These are phyloP conservation scores for Cololabis saira DNA, from an alignment of 2,113 vertebrate species.

Conservation along the genomic window DNA sequence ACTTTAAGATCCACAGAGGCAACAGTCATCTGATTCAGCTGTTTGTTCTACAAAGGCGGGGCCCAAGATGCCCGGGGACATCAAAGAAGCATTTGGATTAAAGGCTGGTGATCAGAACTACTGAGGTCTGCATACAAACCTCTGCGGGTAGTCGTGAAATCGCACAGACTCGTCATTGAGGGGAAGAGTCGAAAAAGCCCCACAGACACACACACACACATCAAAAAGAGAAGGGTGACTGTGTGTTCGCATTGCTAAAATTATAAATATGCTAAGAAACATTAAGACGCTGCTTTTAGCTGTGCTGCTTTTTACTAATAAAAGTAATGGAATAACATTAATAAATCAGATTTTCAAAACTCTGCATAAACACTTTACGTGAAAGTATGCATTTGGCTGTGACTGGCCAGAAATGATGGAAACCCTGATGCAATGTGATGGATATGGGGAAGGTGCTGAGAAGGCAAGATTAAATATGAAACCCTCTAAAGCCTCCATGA, in stretches of 20 bases:
- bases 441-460: constrained; percentile 49
- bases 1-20: constrained; percentile 53
- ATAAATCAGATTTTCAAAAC: constrained; percentile 3
- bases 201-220: constrained; percentile 10
- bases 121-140: constrained; percentile 14
- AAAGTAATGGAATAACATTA: neutral
- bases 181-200: constrained; percentile 30
- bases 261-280: neutral
- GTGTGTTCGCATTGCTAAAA: constrained; percentile 6
- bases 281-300: neutral
- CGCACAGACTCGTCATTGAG: constrained; percentile 21
- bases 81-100: constrained; percentile 62
- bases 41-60: constrained; percentile 52
- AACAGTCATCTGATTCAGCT: constrained; percentile 47
- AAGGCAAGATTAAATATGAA: constrained; percentile 53
- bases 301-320: neutral
- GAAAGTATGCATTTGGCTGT: neutral
- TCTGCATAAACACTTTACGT: neutral
- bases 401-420: neutral
- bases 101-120: constrained; percentile 53
- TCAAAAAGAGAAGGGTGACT: neutral
- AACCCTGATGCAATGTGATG: constrained; percentile 11
- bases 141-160: constrained; percentile 18
- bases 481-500: constrained; percentile 37
- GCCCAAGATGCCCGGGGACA: constrained; percentile 44